Percentiles rank a stretch among this genome's conserved stretches.
These are phyloP conservation scores for Cyaniris semiargus DNA, from an alignment of 2,888 invertebrate species.

Conservation along the genomic window DNA sequence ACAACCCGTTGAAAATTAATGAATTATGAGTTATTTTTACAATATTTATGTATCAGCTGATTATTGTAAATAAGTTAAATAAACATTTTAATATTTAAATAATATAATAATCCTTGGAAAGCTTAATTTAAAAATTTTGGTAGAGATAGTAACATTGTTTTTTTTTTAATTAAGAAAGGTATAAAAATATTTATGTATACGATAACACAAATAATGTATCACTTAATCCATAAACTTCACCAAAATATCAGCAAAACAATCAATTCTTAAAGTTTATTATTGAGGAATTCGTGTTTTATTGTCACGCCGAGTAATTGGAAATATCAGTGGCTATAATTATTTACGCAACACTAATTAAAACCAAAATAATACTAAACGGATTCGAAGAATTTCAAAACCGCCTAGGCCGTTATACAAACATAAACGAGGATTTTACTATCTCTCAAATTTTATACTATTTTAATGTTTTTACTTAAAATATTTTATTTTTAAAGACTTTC, in stretches of 20 bases:
- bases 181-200: neutral
- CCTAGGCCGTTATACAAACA: neutral
- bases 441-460: neutral
- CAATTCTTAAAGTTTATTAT: slow-evolving; percentile 1
- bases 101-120: too few relatives aligned
- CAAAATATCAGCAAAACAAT: neutral
- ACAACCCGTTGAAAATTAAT: too few relatives aligned
- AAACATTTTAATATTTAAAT: too few relatives aligned
- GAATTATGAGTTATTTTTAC: too few relatives aligned
- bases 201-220: neutral
- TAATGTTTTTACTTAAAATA: slow-evolving; percentile 2
- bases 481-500: neutral
- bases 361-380: neutral
- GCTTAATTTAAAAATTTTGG: too few relatives aligned
- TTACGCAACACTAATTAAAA: slow-evolving; percentile 13
- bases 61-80: too few relatives aligned
- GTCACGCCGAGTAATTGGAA: neutral
- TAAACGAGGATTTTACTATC: neutral
- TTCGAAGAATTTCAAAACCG: slow-evolving; percentile 7
- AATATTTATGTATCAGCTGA: too few relatives aligned
- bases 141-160: too few relatives aligned
- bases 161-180: neutral
- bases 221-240: neutral
- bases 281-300: slow-evolving; percentile 6
- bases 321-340: neutral